phyloP scores from a whole-genome alignment of 2,888 invertebrate species.

The Metallyticus violacea region DNA sequence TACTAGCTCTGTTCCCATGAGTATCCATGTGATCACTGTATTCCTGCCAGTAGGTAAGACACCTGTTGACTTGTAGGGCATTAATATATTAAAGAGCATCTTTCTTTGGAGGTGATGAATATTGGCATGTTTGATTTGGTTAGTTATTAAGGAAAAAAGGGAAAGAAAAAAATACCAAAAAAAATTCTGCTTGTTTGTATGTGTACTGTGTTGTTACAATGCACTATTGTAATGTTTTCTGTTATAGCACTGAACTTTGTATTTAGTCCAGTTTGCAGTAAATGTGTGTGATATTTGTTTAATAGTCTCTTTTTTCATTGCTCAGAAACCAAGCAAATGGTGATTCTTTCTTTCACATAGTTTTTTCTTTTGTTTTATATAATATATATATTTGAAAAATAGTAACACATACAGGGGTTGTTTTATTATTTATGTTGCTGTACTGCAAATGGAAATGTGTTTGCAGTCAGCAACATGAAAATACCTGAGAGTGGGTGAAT shows the following conservation, averaged over 20 bases:
- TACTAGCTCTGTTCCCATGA: constrained; percentile 4
- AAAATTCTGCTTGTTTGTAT: not conserved
- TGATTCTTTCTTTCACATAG: not conserved
- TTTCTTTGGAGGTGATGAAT: not conserved
- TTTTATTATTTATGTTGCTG: not conserved
- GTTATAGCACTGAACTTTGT: constrained; percentile 8
- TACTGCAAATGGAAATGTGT: not conserved
- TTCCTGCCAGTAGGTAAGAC: not conserved
- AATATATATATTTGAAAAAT: not conserved
- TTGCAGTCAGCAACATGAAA: not conserved
- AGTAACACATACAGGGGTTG: not conserved
- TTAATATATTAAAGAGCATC: not conserved
- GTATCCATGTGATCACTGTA: not conserved
- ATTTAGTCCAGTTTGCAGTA: constrained; percentile 6
- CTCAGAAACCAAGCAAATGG: not conserved
- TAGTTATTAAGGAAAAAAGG: not conserved
- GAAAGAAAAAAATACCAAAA: not conserved
- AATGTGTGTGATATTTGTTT: constrained; percentile 7
- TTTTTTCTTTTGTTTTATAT: not conserved
- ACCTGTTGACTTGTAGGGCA: not conserved
- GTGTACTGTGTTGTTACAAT: not conserved
- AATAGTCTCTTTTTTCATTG: constrained; percentile 13
- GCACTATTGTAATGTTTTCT: not conserved
- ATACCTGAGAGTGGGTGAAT: constrained; percentile 12
- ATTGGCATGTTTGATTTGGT: not conserved